Evolutionary conservation across 2,888 invertebrate species (phyloP), one percentile per base, ranked within the genome.

Genomic region (Caenorhabditis sp.): DNA sequence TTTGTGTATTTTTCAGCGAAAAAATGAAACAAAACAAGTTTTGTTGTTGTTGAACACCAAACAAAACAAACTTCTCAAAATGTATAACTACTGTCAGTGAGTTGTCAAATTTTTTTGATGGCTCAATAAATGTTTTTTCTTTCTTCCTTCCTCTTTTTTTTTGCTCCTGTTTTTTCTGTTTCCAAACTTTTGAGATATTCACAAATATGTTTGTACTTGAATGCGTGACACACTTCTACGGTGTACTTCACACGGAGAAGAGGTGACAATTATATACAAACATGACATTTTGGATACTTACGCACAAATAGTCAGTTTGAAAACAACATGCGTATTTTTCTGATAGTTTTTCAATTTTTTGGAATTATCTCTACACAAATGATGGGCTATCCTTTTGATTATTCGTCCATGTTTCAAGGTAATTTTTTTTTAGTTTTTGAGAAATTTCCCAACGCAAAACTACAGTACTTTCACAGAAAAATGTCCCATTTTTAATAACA

Each of bases 351-450:
- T 6, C 19, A 54, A 36, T n/a, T 59, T 10, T 1, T 63, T 3
- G 58, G 51, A 37, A 17, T 36, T 8, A 26, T 49, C 0, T 23
- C 23, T 21, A 27, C n/a, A 2, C 70, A 71, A 31, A 61, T 66
- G 24, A 71, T 66, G 62, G 66, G 66, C 5, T 71, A 71, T 61
- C 71, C 71, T 6, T 71, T 66, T 24, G 71, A 71, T 58, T 71
- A 71, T 36, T 66, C 59, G 21, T 67, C 66, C 6, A 71, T 71
- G 71, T 71, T 67, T 31, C 58, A 59, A 55, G 71, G 71, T 71
- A 26, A 37, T 10, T 17, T 17, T 37, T 37, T 19, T 58, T 37
- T 36, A 21, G 17, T 24, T 49, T 19, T 19, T 36, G 19, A 58
- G 19, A 58, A 31, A 58, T 36, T 58, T 36, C 36, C 24, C 17